Conservation (phyloP, 2,888 invertebrate genomes). For the Ypsolopha sequella region DNA sequence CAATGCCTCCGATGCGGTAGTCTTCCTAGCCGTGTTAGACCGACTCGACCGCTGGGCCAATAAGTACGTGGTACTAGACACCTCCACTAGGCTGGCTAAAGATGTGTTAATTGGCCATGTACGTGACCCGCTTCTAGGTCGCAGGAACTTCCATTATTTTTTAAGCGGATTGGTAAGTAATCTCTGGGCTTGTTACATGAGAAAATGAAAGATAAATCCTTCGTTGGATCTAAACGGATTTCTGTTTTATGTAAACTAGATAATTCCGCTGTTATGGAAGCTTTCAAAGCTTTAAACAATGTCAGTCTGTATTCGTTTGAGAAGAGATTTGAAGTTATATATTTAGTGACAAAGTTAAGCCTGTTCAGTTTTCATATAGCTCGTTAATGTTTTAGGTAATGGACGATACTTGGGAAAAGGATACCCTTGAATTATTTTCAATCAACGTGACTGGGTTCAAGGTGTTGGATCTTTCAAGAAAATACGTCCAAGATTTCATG, state of each 20-base stretch:
- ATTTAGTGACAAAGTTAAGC: too few species aligned
- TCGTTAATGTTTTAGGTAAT: slow-evolving; percentile 75
- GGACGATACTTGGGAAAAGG: slow-evolving; percentile 94
- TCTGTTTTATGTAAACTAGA: too few species aligned
- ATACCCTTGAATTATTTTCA: slow-evolving; percentile 93
- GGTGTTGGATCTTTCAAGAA: slow-evolving; percentile 85
- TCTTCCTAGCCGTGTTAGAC: slow-evolving; percentile 84
- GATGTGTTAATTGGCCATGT: slow-evolving; percentile 90
- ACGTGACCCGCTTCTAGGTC: slow-evolving; percentile 85
- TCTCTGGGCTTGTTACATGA: not conserved
- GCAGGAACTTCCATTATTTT: slow-evolving; percentile 92
- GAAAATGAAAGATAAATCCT: not conserved
- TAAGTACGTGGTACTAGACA: slow-evolving; percentile 91
- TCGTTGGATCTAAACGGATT: not conserved
- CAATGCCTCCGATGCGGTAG: slow-evolving; percentile 85
- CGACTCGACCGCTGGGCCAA: slow-evolving; percentile 84
- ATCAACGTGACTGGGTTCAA: slow-evolving; percentile 98
- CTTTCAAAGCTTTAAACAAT: too few species aligned
- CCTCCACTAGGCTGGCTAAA: slow-evolving; percentile 87
- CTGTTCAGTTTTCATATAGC: too few species aligned
- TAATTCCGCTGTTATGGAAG: too few species aligned
- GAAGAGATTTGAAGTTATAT: too few species aligned
- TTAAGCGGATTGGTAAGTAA: slow-evolving; percentile 88
- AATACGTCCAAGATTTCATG: slow-evolving; percentile 85
- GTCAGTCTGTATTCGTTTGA: too few species aligned